phyloP scores from a whole-genome alignment of 1,140 invertebrate genomes.

The Oppia nitens region DNA sequence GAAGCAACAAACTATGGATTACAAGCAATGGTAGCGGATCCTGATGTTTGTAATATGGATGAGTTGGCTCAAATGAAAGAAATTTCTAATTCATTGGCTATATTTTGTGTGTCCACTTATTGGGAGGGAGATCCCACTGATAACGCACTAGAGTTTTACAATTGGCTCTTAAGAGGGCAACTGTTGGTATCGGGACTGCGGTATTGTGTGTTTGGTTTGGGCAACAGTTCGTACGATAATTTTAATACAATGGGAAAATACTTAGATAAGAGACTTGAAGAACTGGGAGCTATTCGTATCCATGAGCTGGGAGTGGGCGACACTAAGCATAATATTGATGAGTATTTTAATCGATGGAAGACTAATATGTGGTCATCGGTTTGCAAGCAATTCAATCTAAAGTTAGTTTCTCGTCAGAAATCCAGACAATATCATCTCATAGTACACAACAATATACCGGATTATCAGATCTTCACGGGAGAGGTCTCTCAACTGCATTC shows the following conservation, averaged over 20 bases:
- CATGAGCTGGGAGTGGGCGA: conserved; percentile 87
- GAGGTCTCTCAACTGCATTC: conserved; percentile 87
- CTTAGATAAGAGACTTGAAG: conserved; percentile 81
- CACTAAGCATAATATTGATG: conserved; percentile 64
- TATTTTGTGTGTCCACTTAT: conserved; percentile 97
- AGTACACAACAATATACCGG: conserved; percentile 34
- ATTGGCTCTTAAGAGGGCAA: conserved; percentile 88
- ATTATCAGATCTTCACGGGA: conserved; percentile 71
- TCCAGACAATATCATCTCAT: conserved; percentile 82
- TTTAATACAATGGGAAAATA: conserved; percentile 94
- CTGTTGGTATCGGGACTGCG: conserved; percentile 72
- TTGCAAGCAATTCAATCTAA: conserved; percentile 87
- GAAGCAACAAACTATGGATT: conserved; percentile 83
- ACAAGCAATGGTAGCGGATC: conserved; percentile 97
- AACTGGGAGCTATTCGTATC: conserved; percentile 78
- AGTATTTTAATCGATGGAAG: conserved; percentile 98
- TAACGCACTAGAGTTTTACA: conserved; percentile 95
- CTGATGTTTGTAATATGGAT: conserved; percentile 96
- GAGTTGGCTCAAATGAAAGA: conserved; percentile 78
- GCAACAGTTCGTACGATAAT: conserved; percentile 99
- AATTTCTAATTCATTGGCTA: conserved; percentile 78
- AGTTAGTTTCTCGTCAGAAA: conserved; percentile 79
- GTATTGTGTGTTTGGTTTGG: conserved; percentile 93
- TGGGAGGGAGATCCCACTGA: conserved; percentile 99
- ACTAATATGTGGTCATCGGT: conserved; percentile 94